Percentiles rank a stretch among this genome's conserved stretches.
Conservation (phyloP, 2,113 vertebrate genomes). For the Amphilophus citrinellus region DNA sequence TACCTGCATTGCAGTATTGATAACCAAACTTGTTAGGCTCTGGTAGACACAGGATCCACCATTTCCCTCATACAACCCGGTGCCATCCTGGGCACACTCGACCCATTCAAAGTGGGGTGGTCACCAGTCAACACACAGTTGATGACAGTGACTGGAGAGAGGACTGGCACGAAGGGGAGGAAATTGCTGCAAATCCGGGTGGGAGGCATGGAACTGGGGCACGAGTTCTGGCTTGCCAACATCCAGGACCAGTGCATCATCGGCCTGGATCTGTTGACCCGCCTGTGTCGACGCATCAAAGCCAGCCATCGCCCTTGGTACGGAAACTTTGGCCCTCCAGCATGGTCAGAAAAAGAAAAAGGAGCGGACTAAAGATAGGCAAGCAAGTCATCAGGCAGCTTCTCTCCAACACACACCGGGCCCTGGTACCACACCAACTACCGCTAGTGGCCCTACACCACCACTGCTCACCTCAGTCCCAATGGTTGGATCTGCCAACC, state of each 20-base stretch:
- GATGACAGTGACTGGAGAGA: neutral
- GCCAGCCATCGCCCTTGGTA: neutral
- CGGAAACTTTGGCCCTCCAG: neutral
- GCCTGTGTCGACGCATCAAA: neutral
- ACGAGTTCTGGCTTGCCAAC: neutral
- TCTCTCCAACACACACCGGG: neutral
- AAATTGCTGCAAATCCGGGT: neutral
- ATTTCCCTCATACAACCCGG: neutral
- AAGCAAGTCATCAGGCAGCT: neutral
- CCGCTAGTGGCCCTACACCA: neutral
- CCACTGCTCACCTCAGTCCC: neutral
- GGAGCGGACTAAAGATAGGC: neutral
- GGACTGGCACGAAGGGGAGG: neutral
- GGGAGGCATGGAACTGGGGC: neutral
- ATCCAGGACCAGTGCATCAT: too few relatives aligned
- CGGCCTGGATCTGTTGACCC: neutral
- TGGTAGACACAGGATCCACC: neutral
- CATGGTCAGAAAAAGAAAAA: neutral
- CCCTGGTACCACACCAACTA: neutral
- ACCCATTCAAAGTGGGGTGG: neutral
- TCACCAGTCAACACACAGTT: neutral
- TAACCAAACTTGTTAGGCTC: neutral
- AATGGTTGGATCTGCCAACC: neutral
- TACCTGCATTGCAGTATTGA: neutral
- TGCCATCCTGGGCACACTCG: neutral